Base-by-base conservation (phyloP, 2,888 invertebrate species). In the Micropterix aruncella region DNA sequence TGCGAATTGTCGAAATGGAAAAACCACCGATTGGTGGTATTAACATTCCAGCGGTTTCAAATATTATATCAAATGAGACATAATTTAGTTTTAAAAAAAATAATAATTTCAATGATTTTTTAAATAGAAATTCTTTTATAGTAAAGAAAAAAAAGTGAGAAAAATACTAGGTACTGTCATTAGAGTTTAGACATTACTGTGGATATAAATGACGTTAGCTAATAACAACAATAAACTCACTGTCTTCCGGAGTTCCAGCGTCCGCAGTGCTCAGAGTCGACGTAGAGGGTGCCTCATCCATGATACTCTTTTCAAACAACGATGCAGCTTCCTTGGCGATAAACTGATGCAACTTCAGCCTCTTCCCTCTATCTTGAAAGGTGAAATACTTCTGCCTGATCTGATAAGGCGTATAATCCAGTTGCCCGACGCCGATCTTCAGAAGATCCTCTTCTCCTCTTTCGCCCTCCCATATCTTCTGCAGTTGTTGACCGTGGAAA, bases 381-480 rank as follows among this genome's bases (percentile, higher is more conserved):
- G 84, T 81, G 37, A 89, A 73, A 53, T 80, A 80, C 60, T 87
- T 88, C 57, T 87, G 86, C 18, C 89, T 73, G 49, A 83, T 79
- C 56, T 80, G 80, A 61, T 87, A 88, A 42, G 84, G 75, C 41
- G 80, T 78, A 59, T 80, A 89, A 62, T 80, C 84, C 50, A 83
- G 67, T 38, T 63, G 57, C 37, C 69, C 67, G 38, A 76, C 67
- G 45, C 77, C 77, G 50, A 79, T 63, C 58, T 79, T 77, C 17
- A 72, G 55, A 47, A 89, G 65, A 59, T 87, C 86, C 44, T 79
- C 80, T 56, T 84, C 83, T 46, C 87, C 86, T 55, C 83, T 77
- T 59, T 89, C 89, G 18, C 80, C 77, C 60, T 89, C 89, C 88
- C 89, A 89, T 54, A 87, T 77, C 67, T 89, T 90, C 65, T 86